A percentile compares a stretch with the other conserved stretches of the same genome.
Conservation (phyloP, 2,888 invertebrate species). For the Allophyes oxyacanthae region DNA sequence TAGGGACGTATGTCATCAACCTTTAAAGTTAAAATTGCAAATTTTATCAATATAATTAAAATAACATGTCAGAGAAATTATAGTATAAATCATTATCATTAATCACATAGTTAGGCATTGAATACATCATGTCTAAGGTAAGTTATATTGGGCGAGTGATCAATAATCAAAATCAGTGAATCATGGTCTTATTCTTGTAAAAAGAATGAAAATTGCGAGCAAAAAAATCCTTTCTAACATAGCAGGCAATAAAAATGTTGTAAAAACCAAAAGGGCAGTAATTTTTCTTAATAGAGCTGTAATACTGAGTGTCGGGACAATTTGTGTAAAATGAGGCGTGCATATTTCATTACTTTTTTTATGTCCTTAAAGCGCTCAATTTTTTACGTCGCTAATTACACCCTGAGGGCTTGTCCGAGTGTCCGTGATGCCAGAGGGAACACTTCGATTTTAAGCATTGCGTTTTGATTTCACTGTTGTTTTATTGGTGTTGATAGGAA, state of each 20-base stretch:
- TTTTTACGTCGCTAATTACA: slow-evolving; percentile 81
- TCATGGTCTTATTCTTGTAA: too few relatives aligned
- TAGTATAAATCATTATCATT: too few relatives aligned
- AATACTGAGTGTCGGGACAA: slow-evolving; percentile 70
- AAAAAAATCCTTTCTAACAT: slow-evolving; percentile 7
- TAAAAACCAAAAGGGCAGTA: slow-evolving; percentile 54
- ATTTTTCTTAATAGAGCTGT: slow-evolving; percentile 80
- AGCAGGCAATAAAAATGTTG: slow-evolving; percentile 22
- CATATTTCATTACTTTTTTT: slow-evolving; percentile 77
- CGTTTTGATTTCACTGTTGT: not conserved
- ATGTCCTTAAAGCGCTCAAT: slow-evolving; percentile 71
- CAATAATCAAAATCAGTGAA: too few relatives aligned
- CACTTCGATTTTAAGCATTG: slow-evolving; percentile 25
- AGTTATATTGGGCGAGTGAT: too few relatives aligned
- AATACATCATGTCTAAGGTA: too few relatives aligned
- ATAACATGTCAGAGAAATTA: too few relatives aligned
- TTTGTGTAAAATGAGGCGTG: slow-evolving; percentile 74
- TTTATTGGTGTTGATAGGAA: not conserved
- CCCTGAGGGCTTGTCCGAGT: slow-evolving; percentile 64
- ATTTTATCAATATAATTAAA: too few relatives aligned
- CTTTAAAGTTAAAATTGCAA: too few relatives aligned
- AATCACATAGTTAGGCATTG: too few relatives aligned
- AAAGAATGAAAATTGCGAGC: slow-evolving; percentile 5
- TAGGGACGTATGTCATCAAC: too few relatives aligned
- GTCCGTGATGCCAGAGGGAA: slow-evolving; percentile 22